Evolutionary conservation across 1,140 invertebrate genomes (phyloP), one percentile per base, ranked within the genome.

Genomic region (Heliconius melpomene): DNA sequence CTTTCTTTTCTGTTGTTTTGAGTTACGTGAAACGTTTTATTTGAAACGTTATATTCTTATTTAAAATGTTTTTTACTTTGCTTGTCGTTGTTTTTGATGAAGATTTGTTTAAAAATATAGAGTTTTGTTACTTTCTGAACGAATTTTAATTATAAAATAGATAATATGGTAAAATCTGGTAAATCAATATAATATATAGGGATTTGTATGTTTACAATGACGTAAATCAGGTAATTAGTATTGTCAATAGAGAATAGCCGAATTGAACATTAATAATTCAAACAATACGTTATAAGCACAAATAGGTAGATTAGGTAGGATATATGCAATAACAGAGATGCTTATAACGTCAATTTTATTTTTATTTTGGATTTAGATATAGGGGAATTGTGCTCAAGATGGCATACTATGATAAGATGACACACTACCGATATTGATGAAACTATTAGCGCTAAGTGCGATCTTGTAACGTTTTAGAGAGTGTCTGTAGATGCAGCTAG

Each of bases 141-240:
- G 23, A 57, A 57, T 6, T 57, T 8, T 57, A 18, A 57, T 57
- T 23, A 7, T n/a, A n/a, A 2, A 57, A n/a, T 57, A 9, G 0
- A 9, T 57, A 57, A 57, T 57, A 75, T 36, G 23, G 26, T 46
- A 13, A 46, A 46, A 32, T 32, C 32, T 13, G 3, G 40, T 46
- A 40, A 13, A 40, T 60, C n/a, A 18, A 75, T 38, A n/a, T 40
- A 75, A 7, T 29, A 32, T 16, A 57, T 52, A 54, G 13, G 32
- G 50, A 54, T 75, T 75, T 66, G 23, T 40, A 57, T 72, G 29
- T 46, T 38, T 23, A 46, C 13, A 40, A 60, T 75, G 16, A 72
- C 74, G 70, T 75, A 26, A 79, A 75, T 79, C 57, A 79, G 16
- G 26, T 74, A 71, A 75, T 79, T 74, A 74, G 72, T 75, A 79